Conservation (phyloP, 2,113 vertebrate species). For the Saguinus midas region DNA sequence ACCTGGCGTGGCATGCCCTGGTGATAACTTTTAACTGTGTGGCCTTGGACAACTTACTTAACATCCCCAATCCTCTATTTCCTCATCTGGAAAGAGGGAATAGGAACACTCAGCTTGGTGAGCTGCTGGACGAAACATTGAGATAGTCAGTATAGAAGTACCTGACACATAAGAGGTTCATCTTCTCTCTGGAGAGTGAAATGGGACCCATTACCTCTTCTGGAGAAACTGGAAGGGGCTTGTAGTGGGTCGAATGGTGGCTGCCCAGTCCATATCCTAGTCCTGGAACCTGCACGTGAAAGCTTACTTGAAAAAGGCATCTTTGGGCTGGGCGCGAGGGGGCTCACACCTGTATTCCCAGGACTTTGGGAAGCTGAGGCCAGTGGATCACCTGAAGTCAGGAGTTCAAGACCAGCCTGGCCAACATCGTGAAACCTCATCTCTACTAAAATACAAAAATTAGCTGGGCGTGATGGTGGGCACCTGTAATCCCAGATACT, state of each 20-base stretch:
- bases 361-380: too few relatives aligned
- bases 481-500: too few relatives aligned
- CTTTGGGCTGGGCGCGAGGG: not conserved
- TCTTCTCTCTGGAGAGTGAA: not conserved
- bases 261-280: not conserved
- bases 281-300: not conserved
- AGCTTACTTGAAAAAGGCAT: not conserved
- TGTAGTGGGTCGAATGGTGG: not conserved
- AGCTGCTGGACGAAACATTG: not conserved
- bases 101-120: not conserved
- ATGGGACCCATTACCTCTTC: not conserved
- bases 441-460: too few relatives aligned
- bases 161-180: not conserved
- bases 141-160: not conserved
- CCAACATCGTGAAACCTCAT: too few relatives aligned
- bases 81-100: not conserved
- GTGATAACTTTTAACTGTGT: not conserved
- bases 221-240: not conserved
- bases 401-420: too few relatives aligned
- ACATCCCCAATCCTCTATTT: not conserved
- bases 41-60: not conserved
- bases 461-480: too few relatives aligned
- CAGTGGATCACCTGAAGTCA: too few relatives aligned
- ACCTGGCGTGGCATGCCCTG: too few relatives aligned
- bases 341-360: too few relatives aligned